A percentile compares a stretch with the other conserved stretches of the same genome.
phyloP scores from a whole-genome alignment of 1,140 invertebrate genomes.

The Magallana ariakensis region DNA sequence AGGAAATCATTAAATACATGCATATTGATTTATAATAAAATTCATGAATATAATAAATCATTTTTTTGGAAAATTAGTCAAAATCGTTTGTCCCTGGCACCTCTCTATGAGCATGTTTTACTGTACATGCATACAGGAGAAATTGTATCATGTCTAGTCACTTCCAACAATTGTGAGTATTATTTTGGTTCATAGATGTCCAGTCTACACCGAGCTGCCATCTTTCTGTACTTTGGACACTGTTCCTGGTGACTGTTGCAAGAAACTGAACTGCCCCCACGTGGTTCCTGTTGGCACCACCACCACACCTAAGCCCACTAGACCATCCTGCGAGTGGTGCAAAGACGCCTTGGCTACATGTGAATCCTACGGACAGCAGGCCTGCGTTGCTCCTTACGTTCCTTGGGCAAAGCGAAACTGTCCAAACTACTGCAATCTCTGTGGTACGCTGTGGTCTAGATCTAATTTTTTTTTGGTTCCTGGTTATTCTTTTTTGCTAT shows the following conservation, averaged over 20 bases:
- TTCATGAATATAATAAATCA: too few relatives aligned
- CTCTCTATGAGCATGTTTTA: too few relatives aligned
- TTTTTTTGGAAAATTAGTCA: too few relatives aligned
- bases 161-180: too few relatives aligned
- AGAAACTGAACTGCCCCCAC: slow-evolving; percentile 22
- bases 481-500: too few relatives aligned
- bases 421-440: slow-evolving; percentile 62
- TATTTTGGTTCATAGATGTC: slow-evolving; percentile 55
- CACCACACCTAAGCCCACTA: slow-evolving; percentile 33
- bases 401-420: slow-evolving; percentile 67
- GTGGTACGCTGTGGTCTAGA: slow-evolving; percentile 54
- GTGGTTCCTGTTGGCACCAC: neutral
- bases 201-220: slow-evolving; percentile 60
- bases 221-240: slow-evolving; percentile 56
- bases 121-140: too few relatives aligned
- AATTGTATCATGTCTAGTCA: too few relatives aligned
- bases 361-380: slow-evolving; percentile 53
- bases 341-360: slow-evolving; percentile 60
- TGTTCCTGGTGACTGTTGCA: slow-evolving; percentile 51
- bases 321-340: slow-evolving; percentile 53
- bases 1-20: too few relatives aligned
- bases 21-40: too few relatives aligned
- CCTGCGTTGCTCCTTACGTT: slow-evolving; percentile 58
- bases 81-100: too few relatives aligned
- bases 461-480: neutral